phyloP scores from a whole-genome alignment of 1,140 invertebrate species.

The Grapholita molesta region DNA sequence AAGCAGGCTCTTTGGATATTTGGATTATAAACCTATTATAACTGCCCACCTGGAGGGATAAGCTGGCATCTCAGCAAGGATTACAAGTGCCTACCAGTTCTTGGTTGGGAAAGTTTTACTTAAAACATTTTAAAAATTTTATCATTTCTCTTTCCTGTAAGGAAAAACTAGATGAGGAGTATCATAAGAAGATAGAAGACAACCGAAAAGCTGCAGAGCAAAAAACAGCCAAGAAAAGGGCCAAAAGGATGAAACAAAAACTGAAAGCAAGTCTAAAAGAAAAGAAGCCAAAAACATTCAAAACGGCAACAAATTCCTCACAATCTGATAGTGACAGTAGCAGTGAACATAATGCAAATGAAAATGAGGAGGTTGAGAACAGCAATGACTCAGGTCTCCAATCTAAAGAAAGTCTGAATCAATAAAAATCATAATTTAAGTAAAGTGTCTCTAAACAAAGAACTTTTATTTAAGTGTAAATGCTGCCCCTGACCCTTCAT shows the following conservation, averaged over 20 bases:
- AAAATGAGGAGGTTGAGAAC: constrained; percentile 27
- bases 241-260: constrained; percentile 90
- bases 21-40: no score
- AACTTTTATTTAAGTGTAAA: no score
- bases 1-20: no score
- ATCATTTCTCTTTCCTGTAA: no score
- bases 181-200: constrained; percentile 88
- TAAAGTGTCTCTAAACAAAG: no score
- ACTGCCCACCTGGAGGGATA: no score
- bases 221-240: constrained; percentile 90
- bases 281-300: constrained; percentile 73
- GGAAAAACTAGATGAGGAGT: constrained; percentile 91
- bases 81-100: no score
- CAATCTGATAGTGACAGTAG: constrained; percentile 47
- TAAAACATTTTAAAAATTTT: constrained; percentile 1
- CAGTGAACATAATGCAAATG: constrained; percentile 39
- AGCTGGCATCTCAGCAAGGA: no score
- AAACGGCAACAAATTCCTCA: constrained; percentile 43
- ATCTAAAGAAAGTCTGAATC: constrained; percentile 18
- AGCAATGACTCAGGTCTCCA: constrained; percentile 21
- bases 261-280: constrained; percentile 77
- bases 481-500: no score
- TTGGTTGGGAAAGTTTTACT: no score
- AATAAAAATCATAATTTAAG: not conserved
- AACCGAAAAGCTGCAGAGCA: constrained; percentile 88